Conservation (phyloP, 2,888 invertebrate species). For the Harmothoe impar region DNA sequence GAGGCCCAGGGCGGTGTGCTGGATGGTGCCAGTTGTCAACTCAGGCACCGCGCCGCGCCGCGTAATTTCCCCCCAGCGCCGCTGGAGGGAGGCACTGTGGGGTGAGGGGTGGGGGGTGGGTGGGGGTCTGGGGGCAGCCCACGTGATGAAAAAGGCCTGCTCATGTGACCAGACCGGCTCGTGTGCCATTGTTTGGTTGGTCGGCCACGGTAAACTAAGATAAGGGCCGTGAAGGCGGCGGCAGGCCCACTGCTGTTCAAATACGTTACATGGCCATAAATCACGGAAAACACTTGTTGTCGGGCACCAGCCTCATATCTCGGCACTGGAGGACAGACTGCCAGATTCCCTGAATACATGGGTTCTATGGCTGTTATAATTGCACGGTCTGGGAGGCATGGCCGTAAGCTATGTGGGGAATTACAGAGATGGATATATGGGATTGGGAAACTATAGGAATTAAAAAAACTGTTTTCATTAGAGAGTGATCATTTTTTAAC, state of each 20-base stretch:
- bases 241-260: background rate
- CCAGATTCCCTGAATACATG: no score
- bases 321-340: background rate
- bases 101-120: background rate
- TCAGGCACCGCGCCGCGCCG: background rate
- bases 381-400: no score
- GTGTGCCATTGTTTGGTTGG: conserved; percentile 42
- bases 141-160: conserved; percentile 1
- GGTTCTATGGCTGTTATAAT: no score
- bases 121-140: background rate
- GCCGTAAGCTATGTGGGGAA: no score
- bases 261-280: conserved; percentile 21
- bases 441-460: no score
- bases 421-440: no score
- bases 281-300: background rate
- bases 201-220: conserved; percentile 19
- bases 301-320: conserved; percentile 1
- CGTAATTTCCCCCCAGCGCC: background rate
- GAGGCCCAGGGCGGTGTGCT: background rate
- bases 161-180: conserved; percentile 7
- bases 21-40: background rate
- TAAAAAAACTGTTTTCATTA: no score
- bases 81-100: background rate
- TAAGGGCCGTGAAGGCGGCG: background rate
- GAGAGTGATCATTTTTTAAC: no score